phyloP scores from a whole-genome alignment of 2,888 invertebrate species.

The Lydus trimaculatus region DNA sequence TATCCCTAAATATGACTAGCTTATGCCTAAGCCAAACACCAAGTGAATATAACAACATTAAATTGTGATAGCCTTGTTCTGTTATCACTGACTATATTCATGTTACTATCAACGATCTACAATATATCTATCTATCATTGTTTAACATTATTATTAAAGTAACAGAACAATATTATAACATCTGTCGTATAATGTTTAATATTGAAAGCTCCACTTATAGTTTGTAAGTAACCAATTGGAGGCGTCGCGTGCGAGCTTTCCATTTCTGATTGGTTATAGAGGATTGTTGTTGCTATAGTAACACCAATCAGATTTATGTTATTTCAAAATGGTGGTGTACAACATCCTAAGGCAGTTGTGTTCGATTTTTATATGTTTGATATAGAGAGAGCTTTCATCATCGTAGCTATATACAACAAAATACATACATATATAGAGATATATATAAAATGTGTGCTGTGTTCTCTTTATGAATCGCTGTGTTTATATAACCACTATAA shows the following conservation, averaged over 20 bases:
- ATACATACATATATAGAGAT: too few relatives aligned
- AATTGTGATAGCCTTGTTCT: conserved; percentile 63
- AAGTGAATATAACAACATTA: conserved; percentile 64
- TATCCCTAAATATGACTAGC: conserved; percentile 61
- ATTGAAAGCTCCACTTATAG: conserved; percentile 45
- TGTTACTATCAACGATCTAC: conserved; percentile 24
- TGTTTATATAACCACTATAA: conserved; percentile 29
- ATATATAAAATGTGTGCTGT: conserved; percentile 42
- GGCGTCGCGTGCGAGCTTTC: conserved; percentile 48
- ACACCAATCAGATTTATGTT: conserved; percentile 57
- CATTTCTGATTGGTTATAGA: conserved; percentile 54
- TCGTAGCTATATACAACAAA: conserved; percentile 44
- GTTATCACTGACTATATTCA: conserved; percentile 53
- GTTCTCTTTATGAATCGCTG: conserved; percentile 38
- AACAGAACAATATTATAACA: conserved; percentile 37
- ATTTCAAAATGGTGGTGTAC: conserved; percentile 58
- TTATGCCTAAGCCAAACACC: conserved; percentile 62
- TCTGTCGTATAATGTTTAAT: conserved; percentile 46
- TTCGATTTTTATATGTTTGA: conserved; percentile 62
- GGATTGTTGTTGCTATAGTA: conserved; percentile 56
- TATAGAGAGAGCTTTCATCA: conserved; percentile 51
- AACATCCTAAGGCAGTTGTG: conserved; percentile 56
- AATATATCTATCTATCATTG: conserved; percentile 32
- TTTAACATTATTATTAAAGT: conserved; percentile 15
- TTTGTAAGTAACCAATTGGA: conserved; percentile 48